A percentile compares a stretch with the other conserved stretches of the same genome.
Conservation (phyloP, 2,888 invertebrate genomes). For the Brassicogethes aeneus region DNA sequence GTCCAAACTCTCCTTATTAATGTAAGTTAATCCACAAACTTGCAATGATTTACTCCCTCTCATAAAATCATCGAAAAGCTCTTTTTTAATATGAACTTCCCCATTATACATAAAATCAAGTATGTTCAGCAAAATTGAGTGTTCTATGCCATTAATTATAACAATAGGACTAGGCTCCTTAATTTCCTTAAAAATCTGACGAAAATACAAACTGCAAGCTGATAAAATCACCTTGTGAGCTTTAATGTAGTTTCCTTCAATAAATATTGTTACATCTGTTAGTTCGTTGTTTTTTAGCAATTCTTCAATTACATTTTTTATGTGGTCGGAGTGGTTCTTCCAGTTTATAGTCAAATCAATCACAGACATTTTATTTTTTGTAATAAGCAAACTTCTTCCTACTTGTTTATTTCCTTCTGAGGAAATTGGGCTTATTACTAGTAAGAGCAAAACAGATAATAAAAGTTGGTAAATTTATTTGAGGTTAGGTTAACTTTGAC, state of each 20-base stretch:
- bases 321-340: conserved; percentile 76
- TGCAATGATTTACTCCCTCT: conserved; percentile 56
- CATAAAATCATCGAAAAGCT: conserved; percentile 52
- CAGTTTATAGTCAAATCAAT: conserved; percentile 65
- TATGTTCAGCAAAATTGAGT: conserved; percentile 53
- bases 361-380: not conserved
- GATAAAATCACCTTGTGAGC: conserved; percentile 80
- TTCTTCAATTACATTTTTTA: conserved; percentile 71
- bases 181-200: conserved; percentile 46
- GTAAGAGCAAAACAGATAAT: no score
- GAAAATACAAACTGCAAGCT: conserved; percentile 75
- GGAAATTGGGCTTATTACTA: no score
- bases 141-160: conserved; percentile 57
- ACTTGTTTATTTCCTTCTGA: no score
- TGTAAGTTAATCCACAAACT: conserved; percentile 51
- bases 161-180: conserved; percentile 62
- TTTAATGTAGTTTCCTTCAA: conserved; percentile 74
- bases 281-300: conserved; percentile 59
- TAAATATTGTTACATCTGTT: conserved; percentile 78
- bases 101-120: conserved; percentile 62
- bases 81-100: conserved; percentile 58
- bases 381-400: no score
- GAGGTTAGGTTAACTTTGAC: no score
- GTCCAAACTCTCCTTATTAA: not conserved
- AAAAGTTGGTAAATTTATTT: no score